Evolutionary conservation across 1,140 invertebrate species (phyloP).

Genomic region (Globodera ellingtonae): DNA sequence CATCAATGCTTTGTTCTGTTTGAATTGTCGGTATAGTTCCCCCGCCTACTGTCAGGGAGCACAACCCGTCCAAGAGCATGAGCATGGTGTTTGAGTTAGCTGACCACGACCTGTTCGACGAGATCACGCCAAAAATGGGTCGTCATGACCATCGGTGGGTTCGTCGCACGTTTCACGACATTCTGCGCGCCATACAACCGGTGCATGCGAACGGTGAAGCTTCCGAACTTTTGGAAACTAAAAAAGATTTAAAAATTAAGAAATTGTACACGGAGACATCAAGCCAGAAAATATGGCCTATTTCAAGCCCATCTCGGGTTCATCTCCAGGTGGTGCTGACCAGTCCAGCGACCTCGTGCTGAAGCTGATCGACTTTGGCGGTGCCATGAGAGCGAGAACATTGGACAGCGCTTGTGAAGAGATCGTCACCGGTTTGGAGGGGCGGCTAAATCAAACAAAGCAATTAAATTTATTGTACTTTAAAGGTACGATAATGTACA

Average conservation of each 20-base stretch:
- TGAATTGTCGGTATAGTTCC: no score
- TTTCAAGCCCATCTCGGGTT: background rate
- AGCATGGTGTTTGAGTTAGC: constrained; percentile 30
- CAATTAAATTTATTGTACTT: background rate
- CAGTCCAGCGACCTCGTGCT: constrained; percentile 1
- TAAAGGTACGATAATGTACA: constrained; percentile 25
- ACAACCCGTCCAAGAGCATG: constrained; percentile 20
- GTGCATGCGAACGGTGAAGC: constrained; percentile 6
- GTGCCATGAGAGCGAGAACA: background rate
- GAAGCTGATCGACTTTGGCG: constrained; percentile 30
- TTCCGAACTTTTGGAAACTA: background rate
- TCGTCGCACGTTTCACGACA: constrained; percentile 9
- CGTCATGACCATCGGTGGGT: constrained; percentile 12
- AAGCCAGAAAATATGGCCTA: constrained; percentile 31
- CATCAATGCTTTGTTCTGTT: no score
- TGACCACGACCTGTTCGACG: constrained; percentile 27
- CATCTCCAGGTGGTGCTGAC: background rate
- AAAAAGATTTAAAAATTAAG: background rate
- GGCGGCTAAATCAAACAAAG: no score
- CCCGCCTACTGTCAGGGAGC: constrained; percentile 12
- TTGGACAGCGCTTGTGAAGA: constrained; percentile 18
- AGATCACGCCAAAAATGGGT: constrained; percentile 27
- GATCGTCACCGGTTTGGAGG: constrained; percentile 4
- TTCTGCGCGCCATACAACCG: constrained; percentile 20
- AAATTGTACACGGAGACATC: constrained; percentile 21